Base-by-base conservation (phyloP, 2,888 invertebrate species). In the Galerucella calmariensis region DNA sequence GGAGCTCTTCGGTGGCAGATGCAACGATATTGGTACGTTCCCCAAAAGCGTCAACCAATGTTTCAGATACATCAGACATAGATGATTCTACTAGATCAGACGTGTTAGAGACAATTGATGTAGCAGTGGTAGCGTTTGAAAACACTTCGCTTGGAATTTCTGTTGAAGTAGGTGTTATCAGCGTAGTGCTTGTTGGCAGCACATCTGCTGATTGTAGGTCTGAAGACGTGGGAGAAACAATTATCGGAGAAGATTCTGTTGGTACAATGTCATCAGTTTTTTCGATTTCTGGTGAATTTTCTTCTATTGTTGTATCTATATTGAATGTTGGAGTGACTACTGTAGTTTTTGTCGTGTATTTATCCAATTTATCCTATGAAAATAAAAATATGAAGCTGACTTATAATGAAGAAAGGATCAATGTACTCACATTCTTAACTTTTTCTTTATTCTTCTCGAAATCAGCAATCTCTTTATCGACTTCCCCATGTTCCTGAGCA, bases 1-100 rank as follows among this genome's bases (percentile, higher is more conserved):
- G 87, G 53, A 90, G 79, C 65, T 83, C 84, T 77, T 89, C 88
- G 5, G 89, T 89, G 27, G 89, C 88, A 6, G 86, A 88, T 56
- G 77, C 83, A n/a, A 82, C 76, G 53, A 84, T 77, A 53, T 79
- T 80, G 67, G 76, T 77, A 48, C 82, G 78, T 20, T 77, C 78
- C 20, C 70, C 76, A 51, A 80, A 20, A 20, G 82, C 48, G 51
- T 83, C 82, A 78, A 81, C 84, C 24, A 81, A 74, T 8, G 83
- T 84, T 62, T 82, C 82, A n/a, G 82, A n/a, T 46, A 86, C 82
- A 73, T 88, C 88, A 75, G 85, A 83, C 71, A 88, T 87, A 5
- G 89, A 89, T 1, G 88, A 87, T 79, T 89, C 88, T 27, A 89
- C 20, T 4, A 58, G 14, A 27, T 46, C 59, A 46, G 70, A 16